These are phyloP conservation scores for Limnephilus marmoratus DNA, from an alignment of 2,888 invertebrate species.

Conservation along the genomic window DNA sequence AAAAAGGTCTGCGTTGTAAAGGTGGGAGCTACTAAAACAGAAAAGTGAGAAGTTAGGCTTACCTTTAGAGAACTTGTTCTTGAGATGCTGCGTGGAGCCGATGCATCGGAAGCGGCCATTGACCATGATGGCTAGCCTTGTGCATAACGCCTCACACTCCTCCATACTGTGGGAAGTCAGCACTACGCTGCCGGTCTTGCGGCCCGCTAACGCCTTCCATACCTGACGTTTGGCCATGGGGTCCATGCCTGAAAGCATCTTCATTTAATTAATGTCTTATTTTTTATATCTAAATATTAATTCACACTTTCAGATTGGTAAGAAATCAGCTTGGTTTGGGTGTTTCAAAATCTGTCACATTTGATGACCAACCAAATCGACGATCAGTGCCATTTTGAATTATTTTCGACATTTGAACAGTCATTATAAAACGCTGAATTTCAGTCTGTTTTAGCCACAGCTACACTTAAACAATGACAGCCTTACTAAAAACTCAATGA, in stretches of 20 bases:
- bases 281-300: neutral
- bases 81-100: constrained; percentile 86
- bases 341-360: too few relatives aligned
- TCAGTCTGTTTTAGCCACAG: too few relatives aligned
- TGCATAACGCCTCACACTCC: constrained; percentile 90
- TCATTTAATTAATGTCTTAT: neutral
- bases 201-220: constrained; percentile 86
- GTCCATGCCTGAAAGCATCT: constrained; percentile 82
- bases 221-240: constrained; percentile 88
- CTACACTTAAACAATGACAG: too few relatives aligned
- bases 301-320: neutral
- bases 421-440: too few relatives aligned
- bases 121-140: constrained; percentile 89
- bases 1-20: too few relatives aligned
- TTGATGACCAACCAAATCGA: too few relatives aligned
- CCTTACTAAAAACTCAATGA: too few relatives aligned
- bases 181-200: constrained; percentile 85
- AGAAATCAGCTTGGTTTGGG: too few relatives aligned
- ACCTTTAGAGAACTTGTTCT: constrained; percentile 85
- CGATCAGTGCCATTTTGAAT: too few relatives aligned
- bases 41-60: neutral
- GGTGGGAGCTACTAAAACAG: neutral
- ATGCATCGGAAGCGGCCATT: constrained; percentile 86
- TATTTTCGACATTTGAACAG: too few relatives aligned
- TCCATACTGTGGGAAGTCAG: constrained; percentile 93